phyloP scores from a whole-genome alignment of 1,140 invertebrate genomes.

The Agrypnia vestita region DNA sequence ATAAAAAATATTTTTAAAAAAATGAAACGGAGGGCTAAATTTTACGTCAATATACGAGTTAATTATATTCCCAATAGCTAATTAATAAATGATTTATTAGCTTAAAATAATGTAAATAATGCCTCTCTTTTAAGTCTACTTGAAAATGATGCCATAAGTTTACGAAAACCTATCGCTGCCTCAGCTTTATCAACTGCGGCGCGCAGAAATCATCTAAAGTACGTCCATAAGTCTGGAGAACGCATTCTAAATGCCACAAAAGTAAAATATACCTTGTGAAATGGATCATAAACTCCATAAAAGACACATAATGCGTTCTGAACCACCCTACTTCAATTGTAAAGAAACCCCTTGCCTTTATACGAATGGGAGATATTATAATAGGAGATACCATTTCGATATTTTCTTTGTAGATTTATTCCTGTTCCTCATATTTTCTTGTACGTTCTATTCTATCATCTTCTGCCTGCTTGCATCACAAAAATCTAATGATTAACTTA shows the following conservation, averaged over 20 bases:
- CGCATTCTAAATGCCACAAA: slow-evolving; percentile 35
- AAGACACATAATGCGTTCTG: slow-evolving; percentile 53
- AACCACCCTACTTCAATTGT: slow-evolving; percentile 35
- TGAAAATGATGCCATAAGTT: neutral
- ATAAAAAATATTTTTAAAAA: no score
- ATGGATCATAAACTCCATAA: slow-evolving; percentile 61
- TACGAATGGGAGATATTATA: neutral
- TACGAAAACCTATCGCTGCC: neutral
- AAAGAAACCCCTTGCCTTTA: slow-evolving; percentile 43
- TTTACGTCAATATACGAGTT: no score
- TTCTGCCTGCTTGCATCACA: no score
- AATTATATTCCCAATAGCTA: no score
- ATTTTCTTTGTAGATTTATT: neutral
- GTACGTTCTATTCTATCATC: no score
- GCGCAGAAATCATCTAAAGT: slow-evolving; percentile 31
- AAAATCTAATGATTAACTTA: no score
- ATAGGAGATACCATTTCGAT: neutral
- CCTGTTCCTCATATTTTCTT: neutral
- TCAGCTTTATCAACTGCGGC: neutral
- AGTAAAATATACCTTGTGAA: slow-evolving; percentile 54
- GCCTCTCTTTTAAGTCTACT: no score
- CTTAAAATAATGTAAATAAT: no score
- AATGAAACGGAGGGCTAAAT: no score
- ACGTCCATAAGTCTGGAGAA: slow-evolving; percentile 21
- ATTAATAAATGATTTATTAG: no score